Evolutionary conservation across 2,113 vertebrate species (phyloP), one percentile per base, ranked within the genome.

Genomic region (Ophiodon elongatus): DNA sequence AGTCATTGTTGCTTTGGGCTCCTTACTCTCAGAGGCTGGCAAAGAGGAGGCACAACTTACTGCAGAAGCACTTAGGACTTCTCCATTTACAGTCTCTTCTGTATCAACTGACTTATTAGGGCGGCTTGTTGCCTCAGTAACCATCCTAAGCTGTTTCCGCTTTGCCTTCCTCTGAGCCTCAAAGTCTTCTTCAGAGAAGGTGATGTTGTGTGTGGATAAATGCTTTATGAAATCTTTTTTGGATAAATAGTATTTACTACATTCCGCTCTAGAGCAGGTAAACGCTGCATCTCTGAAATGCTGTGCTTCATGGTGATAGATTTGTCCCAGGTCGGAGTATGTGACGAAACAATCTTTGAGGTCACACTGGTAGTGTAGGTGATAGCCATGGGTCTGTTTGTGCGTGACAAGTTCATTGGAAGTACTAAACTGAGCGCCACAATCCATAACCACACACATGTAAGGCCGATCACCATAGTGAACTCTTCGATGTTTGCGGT

Each of bases 301-400:
- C 92, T 99, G 98, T 11, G 98, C 98, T 93, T 99, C 98, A 0
- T 99, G 98, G 81, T 99, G 98, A 92, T 99, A 99, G 6, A 99
- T 96, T 67, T 98, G 97, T 52, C 97, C 98, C 29, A 99, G 89
- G 84, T 99, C 98, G 64, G 97, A 97, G 91, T 97, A 99, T 23
- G 97, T 96, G 47, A 98, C 94, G 33, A 95, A 96, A 62, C 98
- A 99, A 72, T 97, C 98, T 15, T 96, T 96, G 10, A 99, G 95
- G 88, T 97, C 97, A 88, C 98, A 99, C 56, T 97, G 97, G 11
- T 98, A 99, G 68, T 96, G 96, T 0, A 99, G 95, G 2, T 96
- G 97, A 67, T 96, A 97, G 14, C 97, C 94, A 0, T 99, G 98
- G 1, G 94, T 95, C 13, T 99, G 98, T 79, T 99, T 99, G 94